Conservation (phyloP, 2,113 vertebrate species). For the Elephas maximus region DNA sequence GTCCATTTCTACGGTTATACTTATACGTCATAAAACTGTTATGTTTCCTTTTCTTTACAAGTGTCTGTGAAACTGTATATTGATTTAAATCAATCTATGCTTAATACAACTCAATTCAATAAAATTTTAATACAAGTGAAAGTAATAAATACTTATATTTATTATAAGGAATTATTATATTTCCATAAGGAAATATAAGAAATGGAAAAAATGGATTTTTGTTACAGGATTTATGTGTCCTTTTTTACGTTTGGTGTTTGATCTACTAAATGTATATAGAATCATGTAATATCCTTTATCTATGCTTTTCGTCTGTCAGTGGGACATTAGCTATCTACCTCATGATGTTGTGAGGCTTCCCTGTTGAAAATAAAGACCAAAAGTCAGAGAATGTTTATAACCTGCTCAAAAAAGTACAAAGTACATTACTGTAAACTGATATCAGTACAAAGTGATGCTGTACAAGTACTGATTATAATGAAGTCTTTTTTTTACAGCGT, state of each 20-base stretch:
- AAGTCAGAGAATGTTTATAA: conserved; percentile 57
- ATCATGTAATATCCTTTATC: background rate
- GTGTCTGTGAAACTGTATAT: conserved; percentile 49
- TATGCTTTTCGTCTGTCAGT: background rate
- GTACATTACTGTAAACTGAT: conserved; percentile 23
- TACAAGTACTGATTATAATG: conserved; percentile 51
- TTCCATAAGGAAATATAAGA: background rate
- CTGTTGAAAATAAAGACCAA: conserved; percentile 31
- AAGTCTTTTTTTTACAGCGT: conserved; percentile 44
- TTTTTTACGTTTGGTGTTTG: background rate
- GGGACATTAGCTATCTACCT: conserved; percentile 22
- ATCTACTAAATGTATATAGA: background rate
- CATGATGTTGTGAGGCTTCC: conserved; percentile 45
- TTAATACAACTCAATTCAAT: conserved; percentile 38
- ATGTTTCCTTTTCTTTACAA: conserved; percentile 16
- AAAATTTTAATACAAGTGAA: conserved; percentile 42
- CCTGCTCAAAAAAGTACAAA: background rate
- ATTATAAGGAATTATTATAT: too few species aligned
- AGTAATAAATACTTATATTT: background rate
- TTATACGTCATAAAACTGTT: conserved; percentile 53
- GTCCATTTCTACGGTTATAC: conserved; percentile 60
- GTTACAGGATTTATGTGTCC: background rate
- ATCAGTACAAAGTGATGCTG: background rate
- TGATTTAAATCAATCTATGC: conserved; percentile 49
- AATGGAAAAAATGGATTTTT: conserved; percentile 29